Base-by-base conservation (phyloP, 2,888 invertebrate genomes). In the Cephus nigrinus region DNA sequence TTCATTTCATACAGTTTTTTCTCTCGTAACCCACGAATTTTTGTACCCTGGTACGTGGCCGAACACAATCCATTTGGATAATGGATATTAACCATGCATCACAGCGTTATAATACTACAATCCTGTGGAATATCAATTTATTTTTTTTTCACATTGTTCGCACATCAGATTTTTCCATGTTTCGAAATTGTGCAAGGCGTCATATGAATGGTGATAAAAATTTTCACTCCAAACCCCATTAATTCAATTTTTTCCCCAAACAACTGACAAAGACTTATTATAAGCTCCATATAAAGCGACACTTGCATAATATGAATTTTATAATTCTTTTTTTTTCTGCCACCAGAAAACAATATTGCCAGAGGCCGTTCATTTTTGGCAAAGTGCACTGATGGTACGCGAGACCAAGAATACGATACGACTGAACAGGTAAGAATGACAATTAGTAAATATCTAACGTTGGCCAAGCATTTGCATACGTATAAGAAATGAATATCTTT, bases 331-430 rank as follows among this genome's bases (percentile, higher is more conserved):
- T 31, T 69, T 82, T 81, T 83, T 85, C 81, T 84, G 80, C 80
- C 93, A 93, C 73, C 93, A 97, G 96, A 96, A 97, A 88, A 97
- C 97, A 75, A 96, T 98, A 82, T 92, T 98, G 84, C 97, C 98
- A 0, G 95, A 97, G 90, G 98, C 98, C 72, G 97, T 98, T 1
- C 95, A 95, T 84, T 99, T 97, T 92, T 98, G 98, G 98, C 97
- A 98, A 91, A 94, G 95, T 89, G 97, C 98, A 0, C 93, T 99
- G 78, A 96, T 96, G 94, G 98, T 98, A 2, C 94, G 98, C 76
- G 95, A 96, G 92, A 97, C 98, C 4, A 95, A 95, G 82, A 96
- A 95, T 78, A 96, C 97, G 1, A 98, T 98, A 83, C 94, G 96
- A 86, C 93, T 99, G 75, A 98, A 97, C 91, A 95, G 98, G 98